phyloP scores from a whole-genome alignment of 2,797 vertebrate species.

The Acanthis flammea region DNA sequence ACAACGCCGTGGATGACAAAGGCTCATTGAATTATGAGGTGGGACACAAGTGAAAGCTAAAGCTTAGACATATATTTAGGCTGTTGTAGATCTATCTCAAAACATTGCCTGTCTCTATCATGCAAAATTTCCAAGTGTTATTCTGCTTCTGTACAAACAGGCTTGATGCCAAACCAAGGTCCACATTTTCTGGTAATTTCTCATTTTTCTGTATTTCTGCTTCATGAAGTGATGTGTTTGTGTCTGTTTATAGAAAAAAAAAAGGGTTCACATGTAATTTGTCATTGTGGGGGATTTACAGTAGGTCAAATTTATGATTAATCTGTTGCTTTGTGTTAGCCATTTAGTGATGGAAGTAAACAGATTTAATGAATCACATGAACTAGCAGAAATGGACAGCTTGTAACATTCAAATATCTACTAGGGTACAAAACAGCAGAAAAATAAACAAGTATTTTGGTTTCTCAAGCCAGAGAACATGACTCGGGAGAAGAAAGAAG shows the following conservation, averaged over 20 bases:
- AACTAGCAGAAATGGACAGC: not conserved
- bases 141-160: not conserved
- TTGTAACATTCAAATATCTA: slow-evolving; percentile 2
- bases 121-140: not conserved
- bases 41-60: not conserved
- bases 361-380: not conserved
- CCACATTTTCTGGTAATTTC: not conserved
- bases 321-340: slow-evolving; percentile 28
- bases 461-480: slow-evolving; percentile 3
- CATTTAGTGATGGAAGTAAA: slow-evolving; percentile 19
- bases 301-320: slow-evolving; percentile 42
- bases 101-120: not conserved
- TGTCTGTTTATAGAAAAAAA: not conserved
- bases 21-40: not conserved
- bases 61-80: not conserved
- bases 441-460: slow-evolving; percentile 13
- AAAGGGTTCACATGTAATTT: not conserved
- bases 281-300: slow-evolving; percentile 4
- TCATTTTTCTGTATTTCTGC: not conserved
- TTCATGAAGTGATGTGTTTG: not conserved
- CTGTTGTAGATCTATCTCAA: not conserved
- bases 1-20: not conserved
- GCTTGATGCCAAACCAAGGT: not conserved
- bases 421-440: not conserved
- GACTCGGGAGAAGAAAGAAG: not conserved